Evolutionary conservation across 2,888 invertebrate genomes (phyloP).

Genomic region (Meteorus colon): DNA sequence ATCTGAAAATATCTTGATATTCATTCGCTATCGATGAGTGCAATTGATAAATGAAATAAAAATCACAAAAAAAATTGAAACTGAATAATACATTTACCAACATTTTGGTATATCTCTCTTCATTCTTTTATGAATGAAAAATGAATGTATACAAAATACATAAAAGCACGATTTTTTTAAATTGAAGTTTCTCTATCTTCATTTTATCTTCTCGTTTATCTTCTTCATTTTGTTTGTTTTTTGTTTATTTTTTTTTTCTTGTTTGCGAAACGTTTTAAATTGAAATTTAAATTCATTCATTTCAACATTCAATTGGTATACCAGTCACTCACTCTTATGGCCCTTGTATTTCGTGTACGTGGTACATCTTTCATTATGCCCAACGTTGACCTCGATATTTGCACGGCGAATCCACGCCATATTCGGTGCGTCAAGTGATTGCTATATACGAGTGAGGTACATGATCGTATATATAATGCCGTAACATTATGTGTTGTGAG

Average conservation of each 20-base stretch:
- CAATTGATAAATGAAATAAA: too few species aligned
- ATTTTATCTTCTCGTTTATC: background rate
- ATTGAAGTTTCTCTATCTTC: background rate
- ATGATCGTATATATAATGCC: slow-evolving; percentile 2
- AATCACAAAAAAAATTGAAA: too few species aligned
- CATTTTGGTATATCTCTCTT: too few species aligned
- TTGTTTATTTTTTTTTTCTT: background rate
- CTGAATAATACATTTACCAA: too few species aligned
- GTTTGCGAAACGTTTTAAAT: background rate
- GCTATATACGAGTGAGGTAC: slow-evolving; percentile 15
- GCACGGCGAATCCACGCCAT: slow-evolving; percentile 1
- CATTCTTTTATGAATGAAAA: too few species aligned
- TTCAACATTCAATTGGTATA: background rate
- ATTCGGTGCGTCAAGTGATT: slow-evolving; percentile 33
- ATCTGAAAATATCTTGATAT: too few species aligned
- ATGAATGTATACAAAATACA: too few species aligned
- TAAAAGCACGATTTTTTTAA: background rate
- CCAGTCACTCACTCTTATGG: slow-evolving; percentile 1
- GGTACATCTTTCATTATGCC: background rate
- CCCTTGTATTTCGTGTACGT: slow-evolving; percentile 1
- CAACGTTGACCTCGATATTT: slow-evolving; percentile 6
- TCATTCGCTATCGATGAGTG: too few species aligned
- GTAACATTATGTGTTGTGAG: slow-evolving; percentile 7
- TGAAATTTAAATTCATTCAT: background rate
- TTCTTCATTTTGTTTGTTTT: too few species aligned